These are phyloP conservation scores for Hydrozoanthus gracilis DNA, from an alignment of 92 coral and sea anemone genomes.

Conservation along the genomic window DNA sequence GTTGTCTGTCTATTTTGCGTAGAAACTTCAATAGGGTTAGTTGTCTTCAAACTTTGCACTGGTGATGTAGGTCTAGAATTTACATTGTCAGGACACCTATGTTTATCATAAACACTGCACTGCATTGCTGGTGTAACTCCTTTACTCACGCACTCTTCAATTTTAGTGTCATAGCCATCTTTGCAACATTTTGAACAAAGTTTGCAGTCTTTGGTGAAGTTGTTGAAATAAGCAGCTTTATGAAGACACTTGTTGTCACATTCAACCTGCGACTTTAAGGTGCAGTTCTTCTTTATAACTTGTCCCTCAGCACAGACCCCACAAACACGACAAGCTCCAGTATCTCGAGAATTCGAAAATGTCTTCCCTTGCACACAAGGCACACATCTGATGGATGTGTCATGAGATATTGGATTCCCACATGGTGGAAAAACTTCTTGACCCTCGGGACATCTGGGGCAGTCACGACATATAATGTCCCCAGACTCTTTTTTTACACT, in stretches of 20 bases:
- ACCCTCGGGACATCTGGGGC: conserved; percentile 55
- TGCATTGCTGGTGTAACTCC: not conserved
- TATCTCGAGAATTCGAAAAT: conserved; percentile 53
- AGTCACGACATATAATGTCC: conserved; percentile 44
- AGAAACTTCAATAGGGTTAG: not conserved
- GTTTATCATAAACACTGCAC: not conserved
- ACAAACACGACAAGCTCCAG: conserved; percentile 61
- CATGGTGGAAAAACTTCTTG: conserved; percentile 67
- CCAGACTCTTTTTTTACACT: conserved; percentile 39
- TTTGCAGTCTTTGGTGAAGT: conserved; percentile 61
- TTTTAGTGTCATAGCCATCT: not conserved
- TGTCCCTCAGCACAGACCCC: conserved; percentile 63
- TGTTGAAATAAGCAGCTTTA: conserved; percentile 56
- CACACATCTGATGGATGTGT: conserved; percentile 42
- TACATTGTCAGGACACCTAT: conserved; percentile 6
- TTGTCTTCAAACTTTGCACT: not conserved
- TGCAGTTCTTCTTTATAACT: conserved; percentile 54
- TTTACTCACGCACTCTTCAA: not conserved
- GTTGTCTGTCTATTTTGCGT: no score
- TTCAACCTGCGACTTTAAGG: conserved; percentile 49
- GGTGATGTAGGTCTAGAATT: not conserved
- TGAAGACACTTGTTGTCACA: conserved; percentile 58
- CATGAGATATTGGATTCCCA: conserved; percentile 43
- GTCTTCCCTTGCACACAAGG: conserved; percentile 58
- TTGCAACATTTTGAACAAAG: conserved; percentile 12